These are phyloP conservation scores for Bellardia bayeri DNA, from an alignment of 2,888 invertebrate species.

Conservation along the genomic window DNA sequence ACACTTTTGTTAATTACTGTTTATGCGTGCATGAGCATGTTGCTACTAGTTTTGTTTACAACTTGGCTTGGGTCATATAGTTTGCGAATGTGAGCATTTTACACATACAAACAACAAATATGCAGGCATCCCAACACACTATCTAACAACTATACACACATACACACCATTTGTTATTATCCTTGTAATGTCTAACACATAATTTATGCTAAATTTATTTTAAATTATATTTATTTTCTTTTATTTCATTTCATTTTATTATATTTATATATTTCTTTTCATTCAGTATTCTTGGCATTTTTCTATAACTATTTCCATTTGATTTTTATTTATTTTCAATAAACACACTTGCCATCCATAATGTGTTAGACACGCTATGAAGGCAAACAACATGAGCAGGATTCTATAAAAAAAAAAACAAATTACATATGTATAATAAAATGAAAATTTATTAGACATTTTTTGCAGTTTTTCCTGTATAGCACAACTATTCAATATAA, in stretches of 20 bases:
- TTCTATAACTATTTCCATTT: background rate
- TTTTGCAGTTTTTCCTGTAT: background rate
- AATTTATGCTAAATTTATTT: constrained; percentile 65
- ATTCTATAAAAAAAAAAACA: background rate
- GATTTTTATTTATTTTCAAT: constrained; percentile 20
- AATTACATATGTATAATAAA: constrained; percentile 37
- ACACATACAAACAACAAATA: background rate
- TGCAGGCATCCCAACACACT: background rate
- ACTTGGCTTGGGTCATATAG: constrained; percentile 41
- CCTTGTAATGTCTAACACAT: constrained; percentile 59
- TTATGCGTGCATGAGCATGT: background rate
- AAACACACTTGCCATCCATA: constrained; percentile 1
- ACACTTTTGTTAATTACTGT: background rate
- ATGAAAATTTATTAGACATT: constrained; percentile 40
- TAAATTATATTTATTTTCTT: constrained; percentile 55
- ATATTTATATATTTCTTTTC: no score
- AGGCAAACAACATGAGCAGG: constrained; percentile 36
- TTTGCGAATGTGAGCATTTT: background rate
- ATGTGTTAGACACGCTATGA: constrained; percentile 14
- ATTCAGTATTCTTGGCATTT: no score
- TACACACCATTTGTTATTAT: constrained; percentile 16
- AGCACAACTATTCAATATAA: no score
- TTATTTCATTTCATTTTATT: constrained; percentile 15
- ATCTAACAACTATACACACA: background rate
- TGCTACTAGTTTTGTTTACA: constrained; percentile 50